Base-by-base conservation (phyloP, 2,797 vertebrate species). In the Sebastes cheni region DNA sequence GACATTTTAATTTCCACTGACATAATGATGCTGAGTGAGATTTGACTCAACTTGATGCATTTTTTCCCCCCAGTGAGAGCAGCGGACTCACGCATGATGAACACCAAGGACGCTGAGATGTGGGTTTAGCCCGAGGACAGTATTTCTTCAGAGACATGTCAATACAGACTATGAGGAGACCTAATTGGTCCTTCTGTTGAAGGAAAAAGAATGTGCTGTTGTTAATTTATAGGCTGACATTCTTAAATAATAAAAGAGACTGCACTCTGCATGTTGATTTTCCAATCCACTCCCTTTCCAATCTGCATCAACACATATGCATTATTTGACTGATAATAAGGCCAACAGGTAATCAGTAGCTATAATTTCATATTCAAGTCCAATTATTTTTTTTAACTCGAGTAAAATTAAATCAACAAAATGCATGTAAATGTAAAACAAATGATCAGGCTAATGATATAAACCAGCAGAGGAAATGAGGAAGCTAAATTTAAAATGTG, bases 11-110 rank as follows among this genome's bases (percentile, higher is more conserved):
- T 91, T 84, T 77, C 39, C 67, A 7, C 72, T 36, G 81, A 79
- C 80, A 77, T 77, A 75, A 79, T 67, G 66, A 80, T 81, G 72
- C 69, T 71, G 85, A 69, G 46, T 36, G 83, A 86, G 77, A 75
- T 77, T 67, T 62, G 71, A 74, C 59, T 83, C 64, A 80, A 50
- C 70, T 64, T 9, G 64, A 65, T 85, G 72, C 62, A 39, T 79
- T 80, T 71, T 81, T 54, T 36, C 79, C 62, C 85, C 64, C 60
- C 66, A 64, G 59, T 55, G 30, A 73, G 76, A 83, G 77, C 66
- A n/a, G 72, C 12, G 9, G 75, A 69, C 67, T 84, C 55, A 50
- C 65, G 66, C 34, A 77, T 56, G 67, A 64, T 81, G 46, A 80
- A 73, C 72, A 69, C 70, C 67, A 82, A 86, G 75, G 79, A 86